Percentiles rank a stretch among this genome's conserved stretches.
Evolutionary conservation across 2,797 vertebrate genomes (phyloP).

Genomic region (Euphonia xanthogaster): DNA sequence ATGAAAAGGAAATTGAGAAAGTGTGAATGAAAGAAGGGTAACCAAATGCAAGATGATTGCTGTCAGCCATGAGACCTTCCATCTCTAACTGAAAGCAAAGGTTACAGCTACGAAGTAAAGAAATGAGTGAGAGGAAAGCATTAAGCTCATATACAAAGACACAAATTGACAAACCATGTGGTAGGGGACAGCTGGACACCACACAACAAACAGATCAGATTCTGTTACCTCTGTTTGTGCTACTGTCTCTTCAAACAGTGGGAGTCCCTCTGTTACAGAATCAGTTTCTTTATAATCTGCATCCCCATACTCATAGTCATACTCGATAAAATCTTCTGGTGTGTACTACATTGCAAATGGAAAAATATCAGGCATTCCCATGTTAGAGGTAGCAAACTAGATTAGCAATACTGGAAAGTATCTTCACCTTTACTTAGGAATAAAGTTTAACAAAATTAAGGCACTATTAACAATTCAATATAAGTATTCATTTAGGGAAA

Average conservation of each 20-base stretch:
- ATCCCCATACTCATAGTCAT: constrained; percentile 96
- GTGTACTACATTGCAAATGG: constrained; percentile 85
- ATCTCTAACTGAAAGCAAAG: constrained; percentile 60
- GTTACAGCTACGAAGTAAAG: constrained; percentile 9
- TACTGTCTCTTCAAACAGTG: constrained; percentile 84
- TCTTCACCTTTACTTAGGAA: constrained; percentile 59
- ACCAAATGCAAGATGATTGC: neutral
- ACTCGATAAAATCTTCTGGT: constrained; percentile 90
- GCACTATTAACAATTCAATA: neutral
- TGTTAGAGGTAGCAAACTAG: constrained; percentile 73
- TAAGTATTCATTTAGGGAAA: neutral
- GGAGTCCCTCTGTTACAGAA: constrained; percentile 77
- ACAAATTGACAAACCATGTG: constrained; percentile 53
- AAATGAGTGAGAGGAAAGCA: neutral
- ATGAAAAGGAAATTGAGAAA: constrained; percentile 61
- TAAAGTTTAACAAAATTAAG: constrained; percentile 56
- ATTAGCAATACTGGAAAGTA: constrained; percentile 32
- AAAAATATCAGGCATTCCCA: constrained; percentile 72
- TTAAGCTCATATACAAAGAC: neutral
- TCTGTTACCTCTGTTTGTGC: constrained; percentile 91
- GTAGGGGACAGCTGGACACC: constrained; percentile 65
- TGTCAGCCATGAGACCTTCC: neutral
- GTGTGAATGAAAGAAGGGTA: constrained; percentile 71
- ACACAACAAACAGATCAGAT: constrained; percentile 65
- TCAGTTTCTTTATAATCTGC: constrained; percentile 85